Evolutionary conservation across 2,113 vertebrate species (phyloP).

Genomic region (Oostethus manadensis): DNA sequence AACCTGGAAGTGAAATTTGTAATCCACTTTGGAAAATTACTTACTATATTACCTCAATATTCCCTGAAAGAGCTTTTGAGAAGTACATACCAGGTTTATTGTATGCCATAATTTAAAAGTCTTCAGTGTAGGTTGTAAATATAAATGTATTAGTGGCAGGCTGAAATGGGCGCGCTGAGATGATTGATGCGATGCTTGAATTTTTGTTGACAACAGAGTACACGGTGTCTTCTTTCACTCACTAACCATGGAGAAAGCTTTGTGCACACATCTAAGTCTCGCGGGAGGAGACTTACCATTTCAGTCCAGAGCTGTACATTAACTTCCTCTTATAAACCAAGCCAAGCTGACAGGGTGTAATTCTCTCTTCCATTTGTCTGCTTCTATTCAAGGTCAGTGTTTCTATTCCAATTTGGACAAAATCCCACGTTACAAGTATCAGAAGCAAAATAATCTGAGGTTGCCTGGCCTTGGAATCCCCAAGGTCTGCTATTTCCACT

Average conservation of each 20-base stretch:
- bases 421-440: constrained; percentile 76
- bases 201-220: constrained; percentile 44
- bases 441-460: constrained; percentile 10
- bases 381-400: constrained; percentile 86
- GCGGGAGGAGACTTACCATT: constrained; percentile 48
- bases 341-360: constrained; percentile 80
- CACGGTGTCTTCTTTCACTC: neutral
- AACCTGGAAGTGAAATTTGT: constrained; percentile 78
- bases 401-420: constrained; percentile 81
- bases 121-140: constrained; percentile 84
- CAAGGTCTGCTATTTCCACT: constrained; percentile 24
- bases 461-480: constrained; percentile 11
- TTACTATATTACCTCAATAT: constrained; percentile 76
- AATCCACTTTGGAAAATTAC: constrained; percentile 81
- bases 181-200: constrained; percentile 61
- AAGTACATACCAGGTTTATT: constrained; percentile 75
- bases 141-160: constrained; percentile 73
- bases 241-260: neutral
- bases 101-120: constrained; percentile 87
- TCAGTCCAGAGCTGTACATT: constrained; percentile 9
- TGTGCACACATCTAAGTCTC: neutral
- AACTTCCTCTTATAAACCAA: constrained; percentile 80
- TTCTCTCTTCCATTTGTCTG: constrained; percentile 81
- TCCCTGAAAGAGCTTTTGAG: constrained; percentile 73
- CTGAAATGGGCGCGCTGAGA: constrained; percentile 66